Evolutionary conservation across 1,140 invertebrate species (phyloP).

Genomic region (Chironomus tepperi): DNA sequence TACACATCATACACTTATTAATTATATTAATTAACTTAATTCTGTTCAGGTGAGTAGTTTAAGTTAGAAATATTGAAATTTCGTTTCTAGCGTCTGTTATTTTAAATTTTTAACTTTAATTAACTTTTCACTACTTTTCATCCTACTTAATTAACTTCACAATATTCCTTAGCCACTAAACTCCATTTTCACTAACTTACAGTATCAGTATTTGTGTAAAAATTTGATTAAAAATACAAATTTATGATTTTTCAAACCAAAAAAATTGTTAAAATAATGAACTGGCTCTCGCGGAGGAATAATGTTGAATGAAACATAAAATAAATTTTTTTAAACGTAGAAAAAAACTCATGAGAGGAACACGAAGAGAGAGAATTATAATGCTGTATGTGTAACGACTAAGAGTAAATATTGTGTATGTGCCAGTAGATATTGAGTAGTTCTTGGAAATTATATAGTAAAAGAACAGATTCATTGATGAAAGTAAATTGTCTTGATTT

Average conservation of each 20-base stretch:
- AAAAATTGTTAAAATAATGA: not conserved
- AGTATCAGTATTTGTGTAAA: not conserved
- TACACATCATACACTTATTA: not conserved
- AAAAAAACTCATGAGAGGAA: not conserved
- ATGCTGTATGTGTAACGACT: not conserved
- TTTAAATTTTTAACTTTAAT: not conserved
- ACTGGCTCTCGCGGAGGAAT: not conserved
- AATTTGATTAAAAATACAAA: not conserved
- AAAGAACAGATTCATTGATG: too few species aligned
- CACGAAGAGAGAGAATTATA: not conserved
- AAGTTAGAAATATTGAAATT: not conserved
- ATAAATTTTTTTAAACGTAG: not conserved
- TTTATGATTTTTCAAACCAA: not conserved
- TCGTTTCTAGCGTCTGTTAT: not conserved
- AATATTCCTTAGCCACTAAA: too few species aligned
- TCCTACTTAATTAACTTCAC: not conserved
- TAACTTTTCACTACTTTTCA: not conserved
- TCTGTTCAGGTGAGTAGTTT: not conserved
- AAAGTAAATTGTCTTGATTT: too few species aligned
- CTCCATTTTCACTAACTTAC: not conserved
- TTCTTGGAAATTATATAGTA: not conserved
- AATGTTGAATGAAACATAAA: not conserved
- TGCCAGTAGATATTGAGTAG: not conserved
- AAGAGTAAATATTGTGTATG: not conserved
- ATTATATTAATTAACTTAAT: not conserved